These are phyloP conservation scores for Caenorhabditis imperialis DNA, from an alignment of 2,888 invertebrate species.

Conservation along the genomic window DNA sequence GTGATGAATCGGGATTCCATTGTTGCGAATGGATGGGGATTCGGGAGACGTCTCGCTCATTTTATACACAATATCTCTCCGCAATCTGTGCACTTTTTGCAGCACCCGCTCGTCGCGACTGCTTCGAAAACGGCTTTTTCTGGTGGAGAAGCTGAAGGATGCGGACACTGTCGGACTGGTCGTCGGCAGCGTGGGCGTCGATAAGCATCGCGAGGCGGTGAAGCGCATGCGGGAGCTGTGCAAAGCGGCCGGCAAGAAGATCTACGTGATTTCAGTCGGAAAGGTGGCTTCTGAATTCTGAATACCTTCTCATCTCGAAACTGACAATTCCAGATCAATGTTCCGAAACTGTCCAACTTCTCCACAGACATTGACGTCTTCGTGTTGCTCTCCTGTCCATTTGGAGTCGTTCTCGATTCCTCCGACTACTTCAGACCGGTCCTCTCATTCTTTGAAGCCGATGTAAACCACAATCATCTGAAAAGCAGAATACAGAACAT, in stretches of 20 bases:
- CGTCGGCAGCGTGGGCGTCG: constrained; percentile 90
- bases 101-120: constrained; percentile 63
- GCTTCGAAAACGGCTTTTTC: constrained; percentile 87
- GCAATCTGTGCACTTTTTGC: constrained; percentile 34
- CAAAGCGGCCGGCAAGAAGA: constrained; percentile 86
- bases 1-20: constrained; percentile 38
- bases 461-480: constrained; percentile 79
- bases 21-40: constrained; percentile 22
- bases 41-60: neutral
- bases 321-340: constrained; percentile 82
- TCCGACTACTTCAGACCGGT: constrained; percentile 92
- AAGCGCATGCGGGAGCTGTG: constrained; percentile 81
- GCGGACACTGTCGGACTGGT: constrained; percentile 88
- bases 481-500: too few relatives aligned
- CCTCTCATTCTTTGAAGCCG: constrained; percentile 92
- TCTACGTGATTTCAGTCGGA: constrained; percentile 92
- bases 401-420: constrained; percentile 85
- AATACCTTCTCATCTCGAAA: too few relatives aligned
- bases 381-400: constrained; percentile 91
- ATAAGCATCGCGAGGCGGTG: constrained; percentile 80
- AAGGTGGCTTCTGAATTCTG: too few relatives aligned
- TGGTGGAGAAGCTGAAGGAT: constrained; percentile 93
- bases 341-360: constrained; percentile 94
- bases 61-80: constrained; percentile 19
- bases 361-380: constrained; percentile 89